Base-by-base conservation (phyloP, 2,113 vertebrate species). In the Conger conger region DNA sequence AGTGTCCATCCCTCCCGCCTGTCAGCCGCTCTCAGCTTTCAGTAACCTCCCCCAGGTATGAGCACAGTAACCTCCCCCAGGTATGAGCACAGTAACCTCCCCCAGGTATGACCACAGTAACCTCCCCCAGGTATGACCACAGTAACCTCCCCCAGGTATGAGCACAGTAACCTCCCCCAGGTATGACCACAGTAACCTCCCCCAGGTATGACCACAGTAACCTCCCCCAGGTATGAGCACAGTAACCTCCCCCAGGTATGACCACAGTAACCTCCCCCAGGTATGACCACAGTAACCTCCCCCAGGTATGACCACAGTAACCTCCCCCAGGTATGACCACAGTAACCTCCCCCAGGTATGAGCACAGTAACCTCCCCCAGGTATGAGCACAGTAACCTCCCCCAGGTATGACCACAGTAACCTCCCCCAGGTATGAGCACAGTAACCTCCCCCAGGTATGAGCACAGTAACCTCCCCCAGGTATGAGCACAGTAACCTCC, bases 31-130 rank as follows among this genome's bases (percentile, higher is more conserved):
- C 89, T 91, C 88, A 30, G 50, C 86, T 92, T 92, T 91, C 92
- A 87, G n/a, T n/a, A n/a, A n/a, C n/a, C n/a, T n/a, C n/a, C n/a
- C n/a, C n/a, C n/a, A n/a, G n/a, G n/a, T n/a, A n/a, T n/a, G n/a
- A n/a, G 84, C 45, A 83, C 87, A 82, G 90, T 87, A 92, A 93
- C 42, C 54, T n/a, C n/a, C n/a, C n/a, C n/a, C n/a, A n/a, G n/a
- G n/a, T n/a, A n/a, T n/a, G n/a, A n/a, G 9, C 45, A 13, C 45
- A 13, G 45, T 50, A 50, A 50, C 83, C 91, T 60, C 37, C 86
- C 0, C 0, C 27, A 79, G 73, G 54, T 15, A 83, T 89, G 89
- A 87, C 86, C 45, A 13, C 45, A 13, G 45, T 50, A 50, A 50
- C 83, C 91, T 60, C 37, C 86, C 0, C 0, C 27, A 79, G 73